Base-by-base conservation (phyloP, 1,140 invertebrate genomes). In the Euwallacea fornicatus region DNA sequence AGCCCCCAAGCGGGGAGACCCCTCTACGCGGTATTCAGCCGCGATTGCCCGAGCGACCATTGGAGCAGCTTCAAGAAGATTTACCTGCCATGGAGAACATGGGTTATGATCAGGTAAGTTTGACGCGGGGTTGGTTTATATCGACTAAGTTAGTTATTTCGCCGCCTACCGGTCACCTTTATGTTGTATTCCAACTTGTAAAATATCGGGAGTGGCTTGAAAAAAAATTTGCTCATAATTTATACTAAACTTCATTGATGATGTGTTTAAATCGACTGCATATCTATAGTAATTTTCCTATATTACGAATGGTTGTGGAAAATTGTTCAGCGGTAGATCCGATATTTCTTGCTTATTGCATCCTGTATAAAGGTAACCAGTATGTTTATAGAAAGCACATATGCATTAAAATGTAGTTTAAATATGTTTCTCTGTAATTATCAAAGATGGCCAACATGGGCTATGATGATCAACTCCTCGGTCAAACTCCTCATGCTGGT, bases 381-480 rank as follows among this genome's bases (percentile, higher is more conserved):
- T 33, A 33, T 33, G 21, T 33, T 33, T 33, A 2, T 33, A 2
- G 21, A 2, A 33, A 33, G 4, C 21, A 33, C 21, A 33, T 33
- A 33, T 4, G 21, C 21, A 33, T 33, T 33, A 33, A 33, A 33
- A 33, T 33, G 1, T 4, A 33, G 21, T 53, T 11, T 11, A 15
- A 53, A 53, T 15, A 33, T 33, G 1, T 33, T 33, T 33, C 21
- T 33, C 1, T 33, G 4, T 2, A 33, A 33, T 33, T 4, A 33
- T 33, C 21, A 33, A 33, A 80, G 58, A 85, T 89, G 87, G 86
- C 89, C 0, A 92, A 91, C 75, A 86, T 91, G 83, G 90, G 90
- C n/a, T 93, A 91, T 79, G 91, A 93, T 74, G 89, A 90, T 70
- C 87, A 90, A 46, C 88, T 88, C 74, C 89, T 90, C 44, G 82